Conservation (phyloP, 2,888 invertebrate species). For the Homarus gammarus region DNA sequence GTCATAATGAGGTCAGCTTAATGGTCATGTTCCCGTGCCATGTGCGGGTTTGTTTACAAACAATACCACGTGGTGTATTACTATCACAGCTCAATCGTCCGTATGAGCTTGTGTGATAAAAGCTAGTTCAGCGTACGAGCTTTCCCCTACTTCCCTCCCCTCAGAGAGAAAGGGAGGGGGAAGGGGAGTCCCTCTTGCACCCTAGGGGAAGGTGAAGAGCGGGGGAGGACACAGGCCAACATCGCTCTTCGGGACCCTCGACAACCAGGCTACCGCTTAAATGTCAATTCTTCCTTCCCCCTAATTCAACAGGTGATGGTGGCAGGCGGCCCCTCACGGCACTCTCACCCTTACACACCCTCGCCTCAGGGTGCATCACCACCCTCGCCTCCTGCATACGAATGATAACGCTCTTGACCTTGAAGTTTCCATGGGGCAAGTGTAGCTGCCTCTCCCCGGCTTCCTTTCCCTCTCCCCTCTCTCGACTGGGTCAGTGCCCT, state of each 20-base stretch:
- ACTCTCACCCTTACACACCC: slow-evolving; percentile 19
- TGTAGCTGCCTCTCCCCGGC: background rate
- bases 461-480: background rate
- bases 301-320: slow-evolving; percentile 60
- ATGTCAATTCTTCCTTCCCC: slow-evolving; percentile 49
- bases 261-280: slow-evolving; percentile 36
- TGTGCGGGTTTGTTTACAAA: slow-evolving; percentile 51
- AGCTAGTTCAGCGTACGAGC: slow-evolving; percentile 36
- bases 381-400: slow-evolving; percentile 5
- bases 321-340: slow-evolving; percentile 1
- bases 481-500: slow-evolving; percentile 37
- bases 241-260: slow-evolving; percentile 15
- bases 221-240: slow-evolving; percentile 49
- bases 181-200: slow-evolving; percentile 42
- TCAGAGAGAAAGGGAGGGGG: slow-evolving; percentile 41
- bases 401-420: slow-evolving; percentile 50
- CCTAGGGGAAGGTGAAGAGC: slow-evolving; percentile 42
- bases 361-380: background rate
- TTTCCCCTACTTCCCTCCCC: slow-evolving; percentile 53
- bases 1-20: background rate
- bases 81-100: background rate
- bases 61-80: slow-evolving; percentile 39
- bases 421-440: slow-evolving; percentile 27
- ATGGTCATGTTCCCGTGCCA: slow-evolving; percentile 13
- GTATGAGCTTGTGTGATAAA: background rate